These are phyloP conservation scores for Episyrphus balteatus DNA, from an alignment of 1,140 invertebrate species.

Conservation along the genomic window DNA sequence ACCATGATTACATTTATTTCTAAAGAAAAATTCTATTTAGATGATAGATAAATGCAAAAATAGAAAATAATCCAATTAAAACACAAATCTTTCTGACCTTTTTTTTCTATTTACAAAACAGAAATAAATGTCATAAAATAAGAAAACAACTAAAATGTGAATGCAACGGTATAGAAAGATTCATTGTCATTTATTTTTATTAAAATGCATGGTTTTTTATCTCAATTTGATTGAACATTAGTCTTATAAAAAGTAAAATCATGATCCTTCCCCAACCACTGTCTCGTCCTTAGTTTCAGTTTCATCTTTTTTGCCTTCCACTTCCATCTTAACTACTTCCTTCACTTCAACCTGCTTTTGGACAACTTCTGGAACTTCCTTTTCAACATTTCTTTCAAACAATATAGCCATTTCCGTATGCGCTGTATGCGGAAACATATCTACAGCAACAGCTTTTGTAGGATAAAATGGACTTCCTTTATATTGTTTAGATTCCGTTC, in stretches of 20 bases:
- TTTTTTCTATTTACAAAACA: no score
- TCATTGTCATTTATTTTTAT: no score
- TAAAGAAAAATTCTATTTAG: no score
- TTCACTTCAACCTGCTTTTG: conserved; percentile 1
- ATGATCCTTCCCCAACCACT: conserved; percentile 7
- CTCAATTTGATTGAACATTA: no score
- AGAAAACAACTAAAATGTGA: no score
- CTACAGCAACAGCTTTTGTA: conserved; percentile 70
- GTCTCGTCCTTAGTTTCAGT: not conserved
- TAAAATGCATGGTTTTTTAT: no score
- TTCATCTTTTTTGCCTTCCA: not conserved
- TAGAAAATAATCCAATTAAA: no score
- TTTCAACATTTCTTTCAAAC: conserved; percentile 50
- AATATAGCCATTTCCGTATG: conserved; percentile 81
- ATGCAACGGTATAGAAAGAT: no score
- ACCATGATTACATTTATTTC: no score
- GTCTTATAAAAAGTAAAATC: conserved; percentile 5
- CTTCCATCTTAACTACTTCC: not conserved
- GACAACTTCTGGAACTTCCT: not conserved
- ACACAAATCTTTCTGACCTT: no score
- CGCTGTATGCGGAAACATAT: conserved; percentile 88
- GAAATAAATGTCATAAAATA: no score
- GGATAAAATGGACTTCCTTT: conserved; percentile 71
- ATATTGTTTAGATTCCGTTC: conserved; percentile 69
- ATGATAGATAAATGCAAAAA: no score